Conservation (phyloP, 2,888 invertebrate genomes). For the Melanostoma mellinum region DNA sequence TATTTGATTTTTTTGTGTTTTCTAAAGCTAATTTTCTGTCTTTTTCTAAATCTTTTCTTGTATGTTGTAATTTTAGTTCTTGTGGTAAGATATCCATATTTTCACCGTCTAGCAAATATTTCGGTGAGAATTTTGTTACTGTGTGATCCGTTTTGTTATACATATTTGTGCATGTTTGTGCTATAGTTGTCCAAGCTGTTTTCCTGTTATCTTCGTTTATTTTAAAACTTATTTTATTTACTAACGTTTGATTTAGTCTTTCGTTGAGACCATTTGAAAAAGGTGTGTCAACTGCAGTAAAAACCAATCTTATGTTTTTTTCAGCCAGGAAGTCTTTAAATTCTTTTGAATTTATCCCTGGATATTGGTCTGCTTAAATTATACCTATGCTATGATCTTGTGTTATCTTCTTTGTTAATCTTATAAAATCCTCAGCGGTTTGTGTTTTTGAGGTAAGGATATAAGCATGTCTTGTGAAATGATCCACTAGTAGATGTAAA, state of each 20-base stretch:
- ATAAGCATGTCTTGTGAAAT: too few relatives aligned
- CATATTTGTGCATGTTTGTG: constrained; percentile 48
- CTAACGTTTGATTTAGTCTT: constrained; percentile 51
- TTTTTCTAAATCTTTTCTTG: constrained; percentile 16
- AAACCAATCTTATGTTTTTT: too few relatives aligned
- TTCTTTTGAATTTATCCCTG: too few relatives aligned
- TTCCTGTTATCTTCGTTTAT: constrained; percentile 56
- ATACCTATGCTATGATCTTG: too few relatives aligned
- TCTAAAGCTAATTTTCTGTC: constrained; percentile 45
- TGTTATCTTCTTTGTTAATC: too few relatives aligned
- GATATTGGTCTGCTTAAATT: too few relatives aligned
- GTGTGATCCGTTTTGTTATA: constrained; percentile 68
- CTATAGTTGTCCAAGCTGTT: constrained; percentile 60
- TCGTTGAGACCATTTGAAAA: too few relatives aligned
- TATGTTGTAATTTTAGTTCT: constrained; percentile 40
- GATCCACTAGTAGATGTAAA: too few relatives aligned
- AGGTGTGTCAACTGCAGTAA: too few relatives aligned
- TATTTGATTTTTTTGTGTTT: constrained; percentile 53
- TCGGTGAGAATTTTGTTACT: constrained; percentile 59
- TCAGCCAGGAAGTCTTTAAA: too few relatives aligned
- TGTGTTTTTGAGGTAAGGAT: too few relatives aligned
- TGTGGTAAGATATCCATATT: constrained; percentile 37
- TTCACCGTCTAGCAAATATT: constrained; percentile 53
- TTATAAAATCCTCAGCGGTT: too few relatives aligned
- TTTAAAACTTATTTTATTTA: constrained; percentile 64